Evolutionary conservation across 1,140 invertebrate species (phyloP).

Genomic region (Chionoecetes opilio): DNA sequence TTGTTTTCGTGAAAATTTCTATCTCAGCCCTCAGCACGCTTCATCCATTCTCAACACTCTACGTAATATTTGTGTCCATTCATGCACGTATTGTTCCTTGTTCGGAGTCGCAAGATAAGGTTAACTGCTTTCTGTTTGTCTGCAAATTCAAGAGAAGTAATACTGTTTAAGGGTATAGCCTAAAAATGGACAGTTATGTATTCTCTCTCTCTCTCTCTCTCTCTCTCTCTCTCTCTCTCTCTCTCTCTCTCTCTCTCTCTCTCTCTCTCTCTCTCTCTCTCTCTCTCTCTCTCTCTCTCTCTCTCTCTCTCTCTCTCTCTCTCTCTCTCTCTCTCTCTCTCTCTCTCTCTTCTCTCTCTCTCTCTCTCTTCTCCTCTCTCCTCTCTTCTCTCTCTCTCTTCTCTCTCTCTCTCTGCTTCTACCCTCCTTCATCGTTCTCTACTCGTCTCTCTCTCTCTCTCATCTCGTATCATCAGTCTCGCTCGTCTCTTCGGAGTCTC

Average conservation of each 20-base stretch:
- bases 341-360: background rate
- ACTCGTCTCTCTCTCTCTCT: background rate
- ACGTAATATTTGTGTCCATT: too few relatives aligned
- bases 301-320: background rate
- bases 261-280: background rate
- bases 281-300: constrained; percentile 27
- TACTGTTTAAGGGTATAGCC: too few relatives aligned
- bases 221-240: too few relatives aligned
- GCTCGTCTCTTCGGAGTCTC: background rate
- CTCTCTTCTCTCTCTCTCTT: background rate
- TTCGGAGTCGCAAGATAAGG: too few relatives aligned
- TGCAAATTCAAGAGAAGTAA: too few relatives aligned
- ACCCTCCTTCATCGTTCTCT: background rate
- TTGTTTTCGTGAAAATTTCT: background rate
- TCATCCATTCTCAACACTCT: too few relatives aligned
- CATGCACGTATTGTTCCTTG: too few relatives aligned
- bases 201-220: too few relatives aligned
- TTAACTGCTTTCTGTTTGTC: too few relatives aligned
- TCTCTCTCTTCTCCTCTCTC: background rate
- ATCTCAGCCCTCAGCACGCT: too few relatives aligned
- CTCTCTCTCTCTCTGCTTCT: background rate
- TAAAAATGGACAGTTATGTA: too few relatives aligned
- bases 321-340: background rate
- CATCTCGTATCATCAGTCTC: background rate
- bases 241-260: too few relatives aligned